Evolutionary conservation across 2,888 invertebrate genomes (phyloP), one percentile per base, ranked within the genome.

Genomic region (Tricholauxania praeusta): DNA sequence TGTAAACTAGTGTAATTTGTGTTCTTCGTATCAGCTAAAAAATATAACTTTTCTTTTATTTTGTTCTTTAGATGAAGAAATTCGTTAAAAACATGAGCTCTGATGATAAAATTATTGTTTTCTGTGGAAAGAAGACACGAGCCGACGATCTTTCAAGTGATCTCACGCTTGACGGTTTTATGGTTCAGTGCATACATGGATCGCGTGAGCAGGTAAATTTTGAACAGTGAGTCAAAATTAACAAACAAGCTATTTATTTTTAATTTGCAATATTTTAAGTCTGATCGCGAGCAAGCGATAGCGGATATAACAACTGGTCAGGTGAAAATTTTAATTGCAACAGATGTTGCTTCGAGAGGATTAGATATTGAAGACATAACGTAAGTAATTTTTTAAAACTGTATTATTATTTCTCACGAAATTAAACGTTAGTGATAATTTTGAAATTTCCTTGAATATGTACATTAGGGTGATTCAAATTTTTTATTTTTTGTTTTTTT

Each of bases 271-370:
- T 53, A n/a, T 51, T 48, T 3, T 28, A 85, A 92, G 82, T 80
- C 81, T 59, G 94, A 94, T 79, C 89, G 94, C 52, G 94, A 94
- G 81, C 92, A 93, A 83, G 97, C 98, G 8, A 89, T 98, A 10
- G 91, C 91, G 28, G 96, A 97, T 80, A 93, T 98, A 80, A 92
- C 93, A 76, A 90, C 90, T 71, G 96, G 97, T 0, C 88, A 89
- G 2, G 94, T 95, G 0, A 91, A 91, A 75, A 94, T 98, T 78
- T 89, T 98, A 32, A 91, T 98, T 68, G 98, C 98, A 1, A 98
- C 98, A 0, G 98, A 98, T 89, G 95, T 98, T 1, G 98, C 97
- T 4, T 96, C 97, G 7, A 90, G 98, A 77, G 98, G 98, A 2
- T 91, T 98, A 69, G 98, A 98, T 84, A 96, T 96, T 69, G 92